Percentiles rank a stretch among this genome's conserved stretches.
Evolutionary conservation across 2,888 invertebrate species (phyloP).

Genomic region (Oxyteleia sp.): DNA sequence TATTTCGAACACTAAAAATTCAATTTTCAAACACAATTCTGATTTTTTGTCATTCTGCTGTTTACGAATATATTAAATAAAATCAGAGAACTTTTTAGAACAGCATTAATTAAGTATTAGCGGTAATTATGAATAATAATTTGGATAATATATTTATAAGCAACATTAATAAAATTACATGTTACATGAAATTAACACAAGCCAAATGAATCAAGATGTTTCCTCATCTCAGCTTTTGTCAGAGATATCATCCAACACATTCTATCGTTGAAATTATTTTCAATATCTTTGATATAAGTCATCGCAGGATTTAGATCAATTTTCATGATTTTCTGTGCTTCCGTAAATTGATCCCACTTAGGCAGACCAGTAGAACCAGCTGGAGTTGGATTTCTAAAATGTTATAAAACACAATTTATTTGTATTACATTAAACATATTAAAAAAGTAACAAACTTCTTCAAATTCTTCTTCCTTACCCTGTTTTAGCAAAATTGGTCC

Average conservation of each 20-base stretch:
- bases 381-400: conserved; percentile 12
- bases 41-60: too few relatives aligned
- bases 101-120: too few relatives aligned
- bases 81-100: too few relatives aligned
- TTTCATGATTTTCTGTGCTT: background rate
- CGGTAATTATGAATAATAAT: too few relatives aligned
- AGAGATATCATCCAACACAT: conserved; percentile 4
- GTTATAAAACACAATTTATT: background rate
- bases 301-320: background rate
- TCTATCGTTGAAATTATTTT: background rate
- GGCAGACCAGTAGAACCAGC: background rate
- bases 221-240: background rate
- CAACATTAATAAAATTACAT: too few relatives aligned
- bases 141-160: too few relatives aligned
- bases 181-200: too few relatives aligned
- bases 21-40: too few relatives aligned
- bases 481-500: conserved; percentile 31
- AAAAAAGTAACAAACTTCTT: background rate
- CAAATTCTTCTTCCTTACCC: conserved; percentile 3
- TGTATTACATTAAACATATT: background rate
- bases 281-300: background rate
- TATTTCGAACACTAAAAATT: too few relatives aligned
- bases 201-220: too few relatives aligned
- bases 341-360: conserved; percentile 3
- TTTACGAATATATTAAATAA: too few relatives aligned